Percentiles rank a stretch among this genome's conserved stretches.
Evolutionary conservation across 2,888 invertebrate genomes (phyloP).

Genomic region (Thera obeliscata): DNA sequence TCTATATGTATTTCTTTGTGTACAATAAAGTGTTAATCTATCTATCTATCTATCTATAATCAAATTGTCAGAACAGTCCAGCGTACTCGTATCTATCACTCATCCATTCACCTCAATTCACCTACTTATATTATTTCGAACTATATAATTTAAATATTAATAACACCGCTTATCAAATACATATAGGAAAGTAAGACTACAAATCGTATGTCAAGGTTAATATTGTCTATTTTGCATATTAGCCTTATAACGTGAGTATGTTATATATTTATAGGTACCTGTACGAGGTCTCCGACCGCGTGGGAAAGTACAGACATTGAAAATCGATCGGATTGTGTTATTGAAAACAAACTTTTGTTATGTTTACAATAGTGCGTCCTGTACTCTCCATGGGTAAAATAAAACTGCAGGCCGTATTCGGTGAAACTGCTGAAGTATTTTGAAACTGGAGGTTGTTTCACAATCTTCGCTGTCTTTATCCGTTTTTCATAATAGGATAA

Average conservation of each 20-base stretch:
- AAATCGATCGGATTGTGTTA: constrained; percentile 25
- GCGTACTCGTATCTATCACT: constrained; percentile 2
- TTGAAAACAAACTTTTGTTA: constrained; percentile 29
- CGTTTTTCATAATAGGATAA: too few species aligned
- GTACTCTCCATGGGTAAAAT: background rate
- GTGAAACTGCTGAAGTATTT: too few species aligned
- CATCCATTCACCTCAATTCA: constrained; percentile 6
- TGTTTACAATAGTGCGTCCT: constrained; percentile 11
- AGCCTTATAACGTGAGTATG: constrained; percentile 63
- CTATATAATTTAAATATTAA: constrained; percentile 37
- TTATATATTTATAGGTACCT: constrained; percentile 48
- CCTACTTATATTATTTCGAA: constrained; percentile 25
- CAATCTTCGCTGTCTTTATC: too few species aligned
- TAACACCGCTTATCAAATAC: constrained; percentile 23
- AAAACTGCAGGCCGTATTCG: background rate
- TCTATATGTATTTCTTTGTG: too few species aligned
- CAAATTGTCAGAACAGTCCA: constrained; percentile 19
- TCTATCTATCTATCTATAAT: too few species aligned
- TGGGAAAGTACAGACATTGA: constrained; percentile 67
- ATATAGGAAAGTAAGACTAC: constrained; percentile 41
- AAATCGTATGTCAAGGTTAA: constrained; percentile 68
- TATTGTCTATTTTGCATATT: constrained; percentile 70
- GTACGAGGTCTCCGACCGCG: constrained; percentile 68
- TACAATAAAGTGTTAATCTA: too few species aligned
- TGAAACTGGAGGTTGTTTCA: too few species aligned